Evolutionary conservation across 53 echinoderm and acorn worm species (phyloP).

Genomic region (Crossaster papposus): DNA sequence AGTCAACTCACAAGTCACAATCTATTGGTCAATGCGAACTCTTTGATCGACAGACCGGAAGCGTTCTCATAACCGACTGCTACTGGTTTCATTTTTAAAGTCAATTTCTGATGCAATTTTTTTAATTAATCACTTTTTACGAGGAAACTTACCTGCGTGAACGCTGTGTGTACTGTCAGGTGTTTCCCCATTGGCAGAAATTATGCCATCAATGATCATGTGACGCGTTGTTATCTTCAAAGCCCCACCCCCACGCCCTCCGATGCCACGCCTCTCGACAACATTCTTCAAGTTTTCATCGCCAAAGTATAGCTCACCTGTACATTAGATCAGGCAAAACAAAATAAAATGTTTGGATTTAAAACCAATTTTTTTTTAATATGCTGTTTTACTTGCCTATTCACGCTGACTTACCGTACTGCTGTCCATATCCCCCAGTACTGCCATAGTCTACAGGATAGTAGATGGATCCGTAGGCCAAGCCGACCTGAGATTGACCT

Average conservation of each 20-base stretch:
- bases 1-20: too few relatives aligned
- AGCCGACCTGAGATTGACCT: conserved; percentile 72
- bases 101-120: too few relatives aligned
- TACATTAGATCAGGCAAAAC: not conserved
- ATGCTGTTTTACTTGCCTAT: not conserved
- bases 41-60: too few relatives aligned
- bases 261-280: conserved; percentile 63
- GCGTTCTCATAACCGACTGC: too few relatives aligned
- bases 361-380: too few relatives aligned
- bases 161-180: conserved; percentile 57
- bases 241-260: conserved; percentile 85
- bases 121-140: too few relatives aligned
- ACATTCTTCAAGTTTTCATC: conserved; percentile 64
- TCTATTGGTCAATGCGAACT: too few relatives aligned
- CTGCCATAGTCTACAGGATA: conserved; percentile 87
- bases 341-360: too few relatives aligned
- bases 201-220: conserved; percentile 81
- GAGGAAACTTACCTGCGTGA: conserved; percentile 52
- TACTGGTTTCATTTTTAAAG: too few relatives aligned
- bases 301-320: conserved; percentile 89
- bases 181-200: conserved; percentile 82
- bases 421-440: conserved; percentile 81
- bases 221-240: conserved; percentile 75
- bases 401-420: conserved; percentile 67
- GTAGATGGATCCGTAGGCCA: conserved; percentile 90